These are phyloP conservation scores for Spatulosminthurus flaviceps DNA, from an alignment of 2,888 invertebrate species.

Conservation along the genomic window DNA sequence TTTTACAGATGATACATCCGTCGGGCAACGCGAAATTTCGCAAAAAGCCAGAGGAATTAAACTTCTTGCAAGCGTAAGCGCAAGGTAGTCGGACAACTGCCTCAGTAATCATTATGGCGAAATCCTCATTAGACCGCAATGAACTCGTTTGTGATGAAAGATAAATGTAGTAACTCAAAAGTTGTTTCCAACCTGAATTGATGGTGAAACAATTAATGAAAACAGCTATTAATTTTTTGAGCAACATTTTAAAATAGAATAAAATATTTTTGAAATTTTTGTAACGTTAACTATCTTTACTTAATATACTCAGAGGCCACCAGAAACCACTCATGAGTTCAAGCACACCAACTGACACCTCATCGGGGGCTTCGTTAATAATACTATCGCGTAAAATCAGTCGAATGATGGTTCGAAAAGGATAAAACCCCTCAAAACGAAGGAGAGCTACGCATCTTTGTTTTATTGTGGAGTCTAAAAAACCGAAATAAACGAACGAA, in stretches of 20 bases:
- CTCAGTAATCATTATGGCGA: slow-evolving; percentile 23
- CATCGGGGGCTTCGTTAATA: neutral
- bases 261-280: too few species aligned
- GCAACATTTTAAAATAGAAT: too few species aligned
- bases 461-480: neutral
- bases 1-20: slow-evolving; percentile 28
- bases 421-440: slow-evolving; percentile 35
- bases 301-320: slow-evolving; percentile 29
- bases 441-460: slow-evolving; percentile 21
- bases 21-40: neutral
- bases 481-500: neutral
- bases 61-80: slow-evolving; percentile 15
- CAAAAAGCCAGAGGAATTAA: neutral
- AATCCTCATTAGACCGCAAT: neutral
- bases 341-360: slow-evolving; percentile 15
- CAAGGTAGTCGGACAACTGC: slow-evolving; percentile 40
- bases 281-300: too few species aligned
- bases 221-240: too few species aligned
- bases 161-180: neutral
- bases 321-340: slow-evolving; percentile 21
- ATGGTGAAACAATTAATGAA: too few species aligned
- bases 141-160: neutral
- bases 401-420: slow-evolving; percentile 11
- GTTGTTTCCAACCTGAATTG: slow-evolving; percentile 9
- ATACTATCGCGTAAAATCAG: neutral